Base-by-base conservation (phyloP, 2,888 invertebrate species). In the Acheta domesticus region DNA sequence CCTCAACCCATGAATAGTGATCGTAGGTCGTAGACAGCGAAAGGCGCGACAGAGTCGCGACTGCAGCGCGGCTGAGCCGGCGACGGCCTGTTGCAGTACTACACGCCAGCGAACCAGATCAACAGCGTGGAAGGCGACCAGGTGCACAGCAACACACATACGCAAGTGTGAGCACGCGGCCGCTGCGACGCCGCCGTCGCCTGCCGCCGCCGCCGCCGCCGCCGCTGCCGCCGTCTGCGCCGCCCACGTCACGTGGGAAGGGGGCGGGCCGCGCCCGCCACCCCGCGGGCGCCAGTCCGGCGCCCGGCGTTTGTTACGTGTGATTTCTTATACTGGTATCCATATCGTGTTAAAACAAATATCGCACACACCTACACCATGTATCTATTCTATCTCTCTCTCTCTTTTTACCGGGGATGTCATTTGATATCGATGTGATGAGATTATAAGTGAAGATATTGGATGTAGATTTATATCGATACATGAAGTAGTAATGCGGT, bases 121-220 rank as follows among this genome's bases (percentile, higher is more conserved):
- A 89, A 87, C 83, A 91, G 93, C 83, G 88, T 90, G 83, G 92
- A 93, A 85, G 90, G 89, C 84, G 95, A 95, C 84, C 92, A 93
- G 82, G 91, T 94, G 12, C 94, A 94, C 88, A 93, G 93, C 88
- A 94, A 94, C 87, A 94, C 92, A 23, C 94, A 95, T 87, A 94
- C 94, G 83, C 95, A 95, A 87, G 95, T 95, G 88, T 95, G 93
- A 94, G 91, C 83, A 85, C 85, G 82, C 86, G 85, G 81, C 84
- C 87, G 82, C 87, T 87, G 36, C 36, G 36, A 36, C 36, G 36
- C 5, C 36, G 36, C 36, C 36, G 36, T 83, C 88, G 77, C 1
- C 73, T 14, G 62, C 83, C 84, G 74, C 84, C 85, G 49, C 84
- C 84, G 49, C 84, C 85, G 20, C 85, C 85, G 49, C 86, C 86